phyloP scores from a whole-genome alignment of 2,797 vertebrate genomes.

The Molossus molossus region DNA sequence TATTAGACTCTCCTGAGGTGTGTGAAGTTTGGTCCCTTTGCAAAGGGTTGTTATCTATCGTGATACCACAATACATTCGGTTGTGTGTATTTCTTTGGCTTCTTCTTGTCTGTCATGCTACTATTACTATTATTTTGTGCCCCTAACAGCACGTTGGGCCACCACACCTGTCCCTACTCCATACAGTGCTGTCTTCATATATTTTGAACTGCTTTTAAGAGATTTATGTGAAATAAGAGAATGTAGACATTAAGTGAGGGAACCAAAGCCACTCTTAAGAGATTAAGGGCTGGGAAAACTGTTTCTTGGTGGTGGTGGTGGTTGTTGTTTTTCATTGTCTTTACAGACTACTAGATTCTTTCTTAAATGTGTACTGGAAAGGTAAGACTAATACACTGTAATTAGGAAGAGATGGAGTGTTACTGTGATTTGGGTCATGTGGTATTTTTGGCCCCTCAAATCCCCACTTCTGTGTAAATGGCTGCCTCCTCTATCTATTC shows the following conservation, averaged over 20 bases:
- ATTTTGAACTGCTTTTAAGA: background rate
- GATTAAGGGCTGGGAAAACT: background rate
- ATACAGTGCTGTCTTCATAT: background rate
- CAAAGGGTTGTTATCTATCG: background rate
- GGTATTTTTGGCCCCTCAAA: background rate
- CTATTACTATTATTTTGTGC: background rate
- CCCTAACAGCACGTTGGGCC: background rate
- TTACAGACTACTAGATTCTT: background rate
- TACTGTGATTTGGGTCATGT: background rate
- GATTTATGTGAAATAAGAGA: background rate
- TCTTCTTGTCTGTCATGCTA: background rate
- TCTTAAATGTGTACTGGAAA: background rate
- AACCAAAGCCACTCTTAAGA: accelerated
- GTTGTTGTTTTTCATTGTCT: background rate
- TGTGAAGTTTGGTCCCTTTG: background rate
- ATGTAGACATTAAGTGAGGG: background rate
- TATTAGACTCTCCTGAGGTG: background rate
- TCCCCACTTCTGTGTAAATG: background rate
- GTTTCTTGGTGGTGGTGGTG: background rate
- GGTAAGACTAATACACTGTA: background rate
- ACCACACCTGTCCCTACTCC: background rate
- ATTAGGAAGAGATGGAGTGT: background rate
- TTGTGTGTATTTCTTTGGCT: background rate
- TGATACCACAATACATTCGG: background rate
- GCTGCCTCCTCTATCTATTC: background rate